Base-by-base conservation (phyloP, 1,140 invertebrate species). In the Wiebesia pumilae region DNA sequence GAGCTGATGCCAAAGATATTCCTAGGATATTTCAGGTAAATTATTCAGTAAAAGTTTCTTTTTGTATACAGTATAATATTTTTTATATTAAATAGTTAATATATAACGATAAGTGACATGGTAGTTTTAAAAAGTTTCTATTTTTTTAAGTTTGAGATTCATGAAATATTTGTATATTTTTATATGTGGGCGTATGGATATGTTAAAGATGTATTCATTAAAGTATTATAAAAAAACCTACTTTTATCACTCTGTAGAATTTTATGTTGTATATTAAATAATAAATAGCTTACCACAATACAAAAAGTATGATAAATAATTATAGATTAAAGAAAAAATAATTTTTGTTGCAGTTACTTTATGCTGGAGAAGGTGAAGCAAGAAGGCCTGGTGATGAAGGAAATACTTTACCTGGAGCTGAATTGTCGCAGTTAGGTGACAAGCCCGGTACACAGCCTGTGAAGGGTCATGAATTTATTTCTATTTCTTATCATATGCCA, bases 1-100 rank as follows among this genome's bases (percentile, higher is more conserved):
- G 98, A 93, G 99, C 98, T 83, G 98, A 99, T 95, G 97, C 98
- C 93, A 98, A 98, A 96, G 98, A 99, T 95, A 99, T 99, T 94
- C 99, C 99, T 90, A 97, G 98, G 93, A 99, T 99, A 95, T 99
- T 99, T 95, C 98, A 99, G 95, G 96, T 97, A 93, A 58, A 71
- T 51, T 58, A 38, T 71, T 38, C n/a, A n/a, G n/a, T n/a, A n/a
- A n/a, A n/a, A n/a, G n/a, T n/a, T n/a, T n/a, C n/a, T n/a, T n/a
- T n/a, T n/a, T n/a, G n/a, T n/a, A n/a, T n/a, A n/a, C n/a, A n/a
- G n/a, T n/a, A n/a, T n/a, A n/a, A n/a, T n/a, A n/a, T n/a, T n/a
- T n/a, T n/a, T n/a, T n/a, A n/a, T n/a, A n/a, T n/a, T n/a, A n/a
- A n/a, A n/a, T n/a, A n/a, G n/a, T n/a, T n/a, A n/a, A n/a, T n/a